A percentile compares a stretch with the other conserved stretches of the same genome.
phyloP scores from a whole-genome alignment of 1,140 invertebrate genomes.

The Lordiphosa collinella region DNA sequence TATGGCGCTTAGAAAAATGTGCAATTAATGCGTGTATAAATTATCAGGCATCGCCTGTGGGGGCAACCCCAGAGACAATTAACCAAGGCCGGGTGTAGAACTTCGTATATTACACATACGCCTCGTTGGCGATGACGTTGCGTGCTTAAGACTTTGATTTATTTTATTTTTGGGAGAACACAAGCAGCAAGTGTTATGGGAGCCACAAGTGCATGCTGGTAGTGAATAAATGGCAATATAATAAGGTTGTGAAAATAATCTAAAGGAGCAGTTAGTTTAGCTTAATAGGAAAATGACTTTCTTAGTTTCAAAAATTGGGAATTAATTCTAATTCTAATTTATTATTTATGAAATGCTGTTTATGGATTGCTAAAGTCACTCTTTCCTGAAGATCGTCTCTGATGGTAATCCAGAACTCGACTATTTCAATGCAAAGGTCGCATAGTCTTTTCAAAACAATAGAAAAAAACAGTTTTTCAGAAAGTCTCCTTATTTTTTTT shows the following conservation, averaged over 20 bases:
- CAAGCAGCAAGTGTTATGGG: not conserved
- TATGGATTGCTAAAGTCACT: no score
- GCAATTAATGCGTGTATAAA: constrained; percentile 55
- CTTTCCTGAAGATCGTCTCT: no score
- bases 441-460: no score
- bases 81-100: not conserved
- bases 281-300: no score
- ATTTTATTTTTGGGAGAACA: constrained; percentile 35
- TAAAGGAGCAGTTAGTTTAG: constrained; percentile 2
- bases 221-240: constrained; percentile 40
- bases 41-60: constrained; percentile 14
- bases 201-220: not conserved
- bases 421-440: no score
- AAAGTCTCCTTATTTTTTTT: no score
- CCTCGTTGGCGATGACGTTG: constrained; percentile 49
- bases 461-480: no score
- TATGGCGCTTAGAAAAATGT: constrained; percentile 52
- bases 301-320: no score
- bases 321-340: no score
- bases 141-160: constrained; percentile 59
- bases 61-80: constrained; percentile 8
- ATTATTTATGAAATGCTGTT: no score
- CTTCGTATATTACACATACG: constrained; percentile 41
- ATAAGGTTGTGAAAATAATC: constrained; percentile 36
- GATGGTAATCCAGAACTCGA: no score